Conservation (phyloP, 92 coral and sea anemone genomes). For the Diadumene lineata region DNA sequence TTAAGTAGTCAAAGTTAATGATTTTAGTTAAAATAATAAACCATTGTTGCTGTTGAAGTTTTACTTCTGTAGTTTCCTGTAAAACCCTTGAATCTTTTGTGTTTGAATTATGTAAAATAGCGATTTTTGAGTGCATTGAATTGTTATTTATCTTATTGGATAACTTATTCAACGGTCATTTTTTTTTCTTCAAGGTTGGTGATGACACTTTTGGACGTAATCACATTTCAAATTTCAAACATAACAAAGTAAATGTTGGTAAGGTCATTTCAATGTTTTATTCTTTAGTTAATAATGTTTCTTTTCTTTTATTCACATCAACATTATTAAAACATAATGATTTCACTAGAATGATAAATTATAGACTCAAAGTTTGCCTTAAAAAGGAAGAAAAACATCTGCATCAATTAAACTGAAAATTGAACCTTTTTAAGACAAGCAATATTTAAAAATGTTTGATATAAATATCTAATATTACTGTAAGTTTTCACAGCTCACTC, state of each 20-base stretch:
- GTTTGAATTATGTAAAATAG: not conserved
- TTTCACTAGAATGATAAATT: too few species aligned
- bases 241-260: constrained; percentile 91
- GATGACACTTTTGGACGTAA: constrained; percentile 91
- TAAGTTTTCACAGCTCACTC: too few species aligned
- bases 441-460: too few species aligned
- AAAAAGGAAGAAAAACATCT: too few species aligned
- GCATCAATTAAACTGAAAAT: too few species aligned
- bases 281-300: not conserved
- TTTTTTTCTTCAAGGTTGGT: constrained; percentile 73
- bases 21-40: too few species aligned
- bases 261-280: constrained; percentile 17
- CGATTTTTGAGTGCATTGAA: not conserved
- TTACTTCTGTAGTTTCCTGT: not conserved
- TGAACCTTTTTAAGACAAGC: too few species aligned
- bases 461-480: too few species aligned
- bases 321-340: too few species aligned
- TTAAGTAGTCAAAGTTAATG: too few species aligned
- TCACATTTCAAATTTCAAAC: constrained; percentile 81
- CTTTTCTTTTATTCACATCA: not conserved
- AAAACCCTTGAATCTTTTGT: not conserved
- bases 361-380: too few species aligned
- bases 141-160: not conserved
- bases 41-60: not conserved
- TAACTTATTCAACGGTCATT: not conserved